Evolutionary conservation across 53 echinoderm and acorn worm genomes (phyloP).

Genomic region (Holothuria scabra): DNA sequence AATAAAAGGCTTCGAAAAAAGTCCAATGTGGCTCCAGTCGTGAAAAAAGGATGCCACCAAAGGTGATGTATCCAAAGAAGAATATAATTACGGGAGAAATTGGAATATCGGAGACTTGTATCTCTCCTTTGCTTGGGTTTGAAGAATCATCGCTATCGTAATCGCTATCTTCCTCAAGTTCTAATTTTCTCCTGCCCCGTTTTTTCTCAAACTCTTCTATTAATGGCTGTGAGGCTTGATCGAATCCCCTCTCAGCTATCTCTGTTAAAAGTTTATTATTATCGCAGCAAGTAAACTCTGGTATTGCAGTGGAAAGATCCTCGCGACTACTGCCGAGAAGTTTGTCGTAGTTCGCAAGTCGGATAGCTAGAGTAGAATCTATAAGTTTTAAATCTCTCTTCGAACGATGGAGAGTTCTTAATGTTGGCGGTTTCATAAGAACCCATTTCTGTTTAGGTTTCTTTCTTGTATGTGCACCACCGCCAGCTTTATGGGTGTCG

Average conservation of each 20-base stretch:
- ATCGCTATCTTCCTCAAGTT: slow-evolving; percentile 58
- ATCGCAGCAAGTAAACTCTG: slow-evolving; percentile 71
- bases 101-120: slow-evolving; percentile 88
- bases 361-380: slow-evolving; percentile 83
- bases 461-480: slow-evolving; percentile 56
- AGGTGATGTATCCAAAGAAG: slow-evolving; percentile 85
- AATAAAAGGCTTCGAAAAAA: slow-evolving; percentile 92
- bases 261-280: slow-evolving; percentile 60
- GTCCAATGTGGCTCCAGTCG: slow-evolving; percentile 75
- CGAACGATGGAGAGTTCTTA: slow-evolving; percentile 74
- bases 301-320: slow-evolving; percentile 77
- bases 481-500: slow-evolving; percentile 28
- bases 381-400: slow-evolving; percentile 74
- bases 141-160: slow-evolving; percentile 73
- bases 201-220: slow-evolving; percentile 35
- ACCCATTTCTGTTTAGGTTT: slow-evolving; percentile 57
- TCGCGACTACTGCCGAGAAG: slow-evolving; percentile 92
- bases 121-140: slow-evolving; percentile 55
- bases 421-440: slow-evolving; percentile 81
- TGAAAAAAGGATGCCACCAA: slow-evolving; percentile 90
- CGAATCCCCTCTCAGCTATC: slow-evolving; percentile 67
- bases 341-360: slow-evolving; percentile 91
- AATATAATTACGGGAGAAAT: slow-evolving; percentile 92
- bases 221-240: slow-evolving; percentile 56
- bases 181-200: slow-evolving; percentile 43